Conservation (phyloP, 1,140 invertebrate genomes). For the Listronotus oregonensis region DNA sequence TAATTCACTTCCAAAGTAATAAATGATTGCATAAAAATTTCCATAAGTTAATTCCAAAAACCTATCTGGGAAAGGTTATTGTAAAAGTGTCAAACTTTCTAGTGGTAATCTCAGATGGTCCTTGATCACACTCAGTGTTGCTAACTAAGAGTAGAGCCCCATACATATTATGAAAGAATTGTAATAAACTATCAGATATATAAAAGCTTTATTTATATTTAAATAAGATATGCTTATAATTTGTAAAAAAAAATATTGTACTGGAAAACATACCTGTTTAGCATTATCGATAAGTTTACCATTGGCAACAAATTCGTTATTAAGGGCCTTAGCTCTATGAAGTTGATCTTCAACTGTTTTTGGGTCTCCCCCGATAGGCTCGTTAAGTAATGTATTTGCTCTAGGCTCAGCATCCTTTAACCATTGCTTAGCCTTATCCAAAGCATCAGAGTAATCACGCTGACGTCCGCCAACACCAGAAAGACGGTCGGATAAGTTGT, state of each 20-base stretch:
- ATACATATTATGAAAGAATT: too few relatives aligned
- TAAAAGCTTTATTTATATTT: too few relatives aligned
- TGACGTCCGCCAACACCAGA: constrained; percentile 78
- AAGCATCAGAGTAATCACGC: constrained; percentile 78
- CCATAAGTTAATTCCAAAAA: too few relatives aligned
- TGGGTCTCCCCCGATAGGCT: constrained; percentile 84
- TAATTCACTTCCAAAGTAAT: too few relatives aligned
- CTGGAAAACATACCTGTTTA: constrained; percentile 62
- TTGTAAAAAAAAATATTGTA: neutral
- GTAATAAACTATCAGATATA: too few relatives aligned
- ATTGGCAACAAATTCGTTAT: constrained; percentile 86
- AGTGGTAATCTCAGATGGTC: too few relatives aligned
- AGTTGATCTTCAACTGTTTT: constrained; percentile 87
- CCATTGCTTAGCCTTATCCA: constrained; percentile 85
- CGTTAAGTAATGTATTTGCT: constrained; percentile 74
- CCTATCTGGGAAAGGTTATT: too few relatives aligned
- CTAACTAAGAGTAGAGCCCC: too few relatives aligned
- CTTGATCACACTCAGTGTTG: too few relatives aligned
- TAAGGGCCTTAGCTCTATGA: constrained; percentile 78
- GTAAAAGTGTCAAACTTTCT: too few relatives aligned
- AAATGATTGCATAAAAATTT: too few relatives aligned
- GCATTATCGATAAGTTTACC: constrained; percentile 82
- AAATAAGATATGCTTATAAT: too few relatives aligned
- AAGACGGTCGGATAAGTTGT: constrained; percentile 78
- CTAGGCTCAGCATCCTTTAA: constrained; percentile 80